Conservation (phyloP, 1,140 invertebrate genomes). For the Drosophila ficusphila region DNA sequence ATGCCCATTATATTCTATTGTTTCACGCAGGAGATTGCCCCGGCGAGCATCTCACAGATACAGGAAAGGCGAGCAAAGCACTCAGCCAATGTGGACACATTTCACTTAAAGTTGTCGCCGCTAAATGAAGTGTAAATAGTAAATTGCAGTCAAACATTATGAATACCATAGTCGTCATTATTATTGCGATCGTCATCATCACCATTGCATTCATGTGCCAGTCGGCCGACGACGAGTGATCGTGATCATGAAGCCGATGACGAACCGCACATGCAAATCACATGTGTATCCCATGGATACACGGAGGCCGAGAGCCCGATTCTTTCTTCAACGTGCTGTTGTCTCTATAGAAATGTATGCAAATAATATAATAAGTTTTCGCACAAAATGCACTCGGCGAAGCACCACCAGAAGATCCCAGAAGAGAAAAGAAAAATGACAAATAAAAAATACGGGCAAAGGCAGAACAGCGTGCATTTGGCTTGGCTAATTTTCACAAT, state of each 20-base stretch:
- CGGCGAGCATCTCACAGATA: conserved; percentile 46
- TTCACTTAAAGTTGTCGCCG: conserved; percentile 80
- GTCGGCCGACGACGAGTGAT: conserved; percentile 49
- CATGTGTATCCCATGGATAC: conserved; percentile 66
- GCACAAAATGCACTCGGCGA: conserved; percentile 68
- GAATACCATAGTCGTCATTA: conserved; percentile 62
- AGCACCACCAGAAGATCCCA: conserved; percentile 3
- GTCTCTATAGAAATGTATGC: conserved; percentile 75
- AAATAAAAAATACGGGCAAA: not conserved
- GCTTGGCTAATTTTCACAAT: conserved; percentile 77
- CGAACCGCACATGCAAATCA: conserved; percentile 78
- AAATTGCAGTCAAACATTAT: conserved; percentile 81
- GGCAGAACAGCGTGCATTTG: conserved; percentile 11
- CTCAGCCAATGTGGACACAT: conserved; percentile 76
- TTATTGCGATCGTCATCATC: conserved; percentile 24
- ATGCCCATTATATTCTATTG: conserved; percentile 38
- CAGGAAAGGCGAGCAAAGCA: conserved; percentile 50
- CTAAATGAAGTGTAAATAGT: conserved; percentile 82
- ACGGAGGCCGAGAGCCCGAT: conserved; percentile 1
- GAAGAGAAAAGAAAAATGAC: not conserved
- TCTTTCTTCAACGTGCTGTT: conserved; percentile 34
- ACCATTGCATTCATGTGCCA: conserved; percentile 46
- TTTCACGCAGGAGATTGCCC: conserved; percentile 16
- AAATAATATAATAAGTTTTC: conserved; percentile 74
- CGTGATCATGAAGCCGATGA: conserved; percentile 69